Percentiles rank a stretch among this genome's conserved stretches.
These are phyloP conservation scores for Andrena flavipes DNA, from an alignment of 2,888 invertebrate species.

Conservation along the genomic window DNA sequence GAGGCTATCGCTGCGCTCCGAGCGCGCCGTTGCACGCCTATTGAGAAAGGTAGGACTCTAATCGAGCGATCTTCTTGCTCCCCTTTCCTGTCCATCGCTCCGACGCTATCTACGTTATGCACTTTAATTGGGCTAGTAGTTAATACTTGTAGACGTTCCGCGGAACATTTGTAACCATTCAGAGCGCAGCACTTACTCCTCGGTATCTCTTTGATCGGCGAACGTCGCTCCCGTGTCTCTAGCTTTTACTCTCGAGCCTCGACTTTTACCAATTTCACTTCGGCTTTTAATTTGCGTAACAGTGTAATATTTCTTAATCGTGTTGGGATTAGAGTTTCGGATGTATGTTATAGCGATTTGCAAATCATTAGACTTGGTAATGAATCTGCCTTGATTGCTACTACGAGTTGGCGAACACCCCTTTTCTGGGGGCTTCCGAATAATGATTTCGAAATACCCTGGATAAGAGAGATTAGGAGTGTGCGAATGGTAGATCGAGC, in stretches of 20 bases:
- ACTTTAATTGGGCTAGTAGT: not conserved
- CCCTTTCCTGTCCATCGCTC: too few relatives aligned
- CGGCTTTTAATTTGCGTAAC: constrained; percentile 12
- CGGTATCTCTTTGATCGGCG: constrained; percentile 4
- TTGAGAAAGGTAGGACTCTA: not conserved
- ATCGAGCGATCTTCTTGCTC: not conserved
- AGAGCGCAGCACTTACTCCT: not conserved
- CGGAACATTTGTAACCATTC: not conserved
- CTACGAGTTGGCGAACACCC: too few relatives aligned
- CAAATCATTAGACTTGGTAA: not conserved
- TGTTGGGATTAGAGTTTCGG: not conserved
- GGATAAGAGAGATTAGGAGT: constrained; percentile 14
- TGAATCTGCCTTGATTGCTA: not conserved
- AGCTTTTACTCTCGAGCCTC: not conserved
- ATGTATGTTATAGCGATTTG: too few relatives aligned
- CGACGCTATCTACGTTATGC: too few relatives aligned
- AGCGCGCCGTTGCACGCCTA: not conserved
- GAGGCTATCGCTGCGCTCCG: not conserved
- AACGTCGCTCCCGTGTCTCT: not conserved
- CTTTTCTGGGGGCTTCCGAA: not conserved
- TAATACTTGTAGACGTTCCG: not conserved
- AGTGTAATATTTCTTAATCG: not conserved
- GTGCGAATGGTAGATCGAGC: constrained; percentile 24
- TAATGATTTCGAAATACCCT: constrained; percentile 27
- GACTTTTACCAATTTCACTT: constrained; percentile 29